A percentile compares a stretch with the other conserved stretches of the same genome.
Evolutionary conservation across 2,797 vertebrate genomes (phyloP).

Genomic region (Chaunax sp.): DNA sequence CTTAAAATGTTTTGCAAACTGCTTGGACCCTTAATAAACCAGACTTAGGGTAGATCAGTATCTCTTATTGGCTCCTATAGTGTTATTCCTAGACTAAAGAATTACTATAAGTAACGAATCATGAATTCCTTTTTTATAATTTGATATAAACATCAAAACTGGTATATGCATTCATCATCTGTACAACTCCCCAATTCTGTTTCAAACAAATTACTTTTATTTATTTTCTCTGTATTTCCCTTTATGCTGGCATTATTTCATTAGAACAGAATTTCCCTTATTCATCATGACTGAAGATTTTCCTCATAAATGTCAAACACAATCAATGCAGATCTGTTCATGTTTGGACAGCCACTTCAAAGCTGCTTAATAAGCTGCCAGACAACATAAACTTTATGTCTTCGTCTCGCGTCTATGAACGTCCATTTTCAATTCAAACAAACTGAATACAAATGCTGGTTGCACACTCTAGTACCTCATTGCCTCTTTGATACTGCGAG

Average conservation of each 20-base stretch:
- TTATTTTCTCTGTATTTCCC: conserved; percentile 2
- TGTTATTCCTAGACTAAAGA: not conserved
- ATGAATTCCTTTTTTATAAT: not conserved
- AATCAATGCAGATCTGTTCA: conserved; percentile 41
- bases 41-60: no score
- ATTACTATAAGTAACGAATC: not conserved
- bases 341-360: conserved; percentile 24
- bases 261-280: conserved; percentile 28
- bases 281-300: conserved; percentile 12
- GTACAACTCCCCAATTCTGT: not conserved
- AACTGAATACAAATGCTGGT: not conserved
- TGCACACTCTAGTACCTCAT: not conserved
- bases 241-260: conserved; percentile 27
- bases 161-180: conserved; percentile 10
- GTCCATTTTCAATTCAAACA: not conserved
- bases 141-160: not conserved
- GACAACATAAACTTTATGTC: not conserved
- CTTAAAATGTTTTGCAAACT: no score
- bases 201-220: conserved; percentile 21
- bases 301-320: conserved; percentile 19
- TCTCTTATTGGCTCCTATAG: no score
- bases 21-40: no score
- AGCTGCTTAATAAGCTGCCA: conserved; percentile 8
- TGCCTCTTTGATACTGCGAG: not conserved
- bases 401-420: not conserved